These are phyloP conservation scores for Rallus limicola DNA, from an alignment of 2,113 vertebrate species.

Conservation along the genomic window DNA sequence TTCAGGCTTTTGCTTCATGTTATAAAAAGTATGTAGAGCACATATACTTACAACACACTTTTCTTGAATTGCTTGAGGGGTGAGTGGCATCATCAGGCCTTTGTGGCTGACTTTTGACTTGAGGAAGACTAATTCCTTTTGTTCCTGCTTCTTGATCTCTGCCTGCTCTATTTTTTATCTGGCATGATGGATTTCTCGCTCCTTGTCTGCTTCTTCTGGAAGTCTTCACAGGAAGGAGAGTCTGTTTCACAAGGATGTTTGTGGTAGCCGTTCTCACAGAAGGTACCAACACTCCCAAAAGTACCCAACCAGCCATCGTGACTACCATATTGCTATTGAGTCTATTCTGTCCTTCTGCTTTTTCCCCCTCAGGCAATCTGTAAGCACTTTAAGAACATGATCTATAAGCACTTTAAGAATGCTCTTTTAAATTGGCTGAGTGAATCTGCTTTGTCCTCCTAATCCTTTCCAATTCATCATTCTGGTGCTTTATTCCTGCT, in stretches of 20 bases:
- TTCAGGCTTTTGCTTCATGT: background rate
- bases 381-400: background rate
- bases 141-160: background rate
- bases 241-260: background rate
- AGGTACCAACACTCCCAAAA: background rate
- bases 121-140: background rate
- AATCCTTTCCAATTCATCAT: constrained; percentile 2
- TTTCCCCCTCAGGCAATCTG: background rate
- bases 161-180: background rate
- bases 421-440: background rate
- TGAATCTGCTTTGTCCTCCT: background rate
- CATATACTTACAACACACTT: background rate
- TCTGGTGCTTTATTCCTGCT: background rate
- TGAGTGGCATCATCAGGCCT: background rate
- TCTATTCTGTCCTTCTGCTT: background rate
- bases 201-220: background rate
- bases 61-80: background rate
- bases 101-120: background rate
- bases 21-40: background rate
- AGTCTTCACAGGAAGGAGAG: background rate
- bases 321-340: background rate
- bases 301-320: background rate
- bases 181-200: background rate
- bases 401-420: background rate
- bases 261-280: background rate